Base-by-base conservation (phyloP, 1,140 invertebrate species). In the Cataglyphis hispanica region DNA sequence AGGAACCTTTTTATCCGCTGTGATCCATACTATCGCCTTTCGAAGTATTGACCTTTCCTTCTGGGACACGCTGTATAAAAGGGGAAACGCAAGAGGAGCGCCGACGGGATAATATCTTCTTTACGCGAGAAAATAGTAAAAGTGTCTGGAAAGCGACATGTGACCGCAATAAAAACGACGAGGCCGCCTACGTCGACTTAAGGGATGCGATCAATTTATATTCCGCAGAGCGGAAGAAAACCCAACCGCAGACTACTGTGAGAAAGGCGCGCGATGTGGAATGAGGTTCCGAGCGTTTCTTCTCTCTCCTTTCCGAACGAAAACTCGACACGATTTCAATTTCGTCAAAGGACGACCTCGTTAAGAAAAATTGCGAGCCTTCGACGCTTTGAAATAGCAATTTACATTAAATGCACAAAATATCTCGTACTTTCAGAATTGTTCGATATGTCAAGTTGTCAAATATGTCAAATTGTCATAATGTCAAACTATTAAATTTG, bases 311-410 rank as follows among this genome's bases (percentile, higher is more conserved):
- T 56, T 53, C 0, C 37, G 19, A 40, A 72, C 66, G 53, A 60
- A 60, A 72, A 40, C 53, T 60, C 37, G 67, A 61, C 67, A 83
- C 53, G 66, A 83, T 83, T 83, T 72, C 78, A 83, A 83, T 83
- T 83, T 83, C n/a, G 78, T 37, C 34, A 11, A 19, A 22, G 64
- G 50, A 50, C 34, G 46, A n/a, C 2, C 43, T 72, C 37, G 53
- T 83, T 83, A 60, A 72, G 78, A 46, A 83, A 72, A 60, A 83
- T 83, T 72, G 37, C 64, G 43, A 43, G 22, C n/a, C 10, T 16
- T 31, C 25, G 31, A 40, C 61, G 46, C 46, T 56, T 78, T 19
- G 1, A 43, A 78, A 37, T 53, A 37, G 27, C 61, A 66, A 66
- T 70, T 70, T 70, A 58, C 66, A 22, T 43, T 5, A 10, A 67